Evolutionary conservation across 2,888 invertebrate species (phyloP), one percentile per base, ranked within the genome.

Genomic region (Stenotaenia linearis): DNA sequence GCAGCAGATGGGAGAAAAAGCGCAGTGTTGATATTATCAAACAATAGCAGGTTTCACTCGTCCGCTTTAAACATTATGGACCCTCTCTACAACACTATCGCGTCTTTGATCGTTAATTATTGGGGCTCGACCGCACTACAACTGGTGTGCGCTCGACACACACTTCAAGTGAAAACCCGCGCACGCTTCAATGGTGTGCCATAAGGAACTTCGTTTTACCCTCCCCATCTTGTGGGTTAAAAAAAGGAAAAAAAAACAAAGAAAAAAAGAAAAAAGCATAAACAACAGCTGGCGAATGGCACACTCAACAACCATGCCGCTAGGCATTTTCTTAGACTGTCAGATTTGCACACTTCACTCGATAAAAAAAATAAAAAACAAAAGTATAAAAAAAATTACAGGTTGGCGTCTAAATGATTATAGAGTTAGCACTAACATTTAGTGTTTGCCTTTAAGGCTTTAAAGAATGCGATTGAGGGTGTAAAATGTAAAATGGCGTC

Each of bases 61-160:
- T 69, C 69, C n/a, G 69, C 69, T 69, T 69, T 69, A 69, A 69
- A 69, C 69, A 69, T 69, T 69, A 69, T 69, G 28, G 69, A 28
- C 69, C 28, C n/a, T 28, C 69, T 69, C 69, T 28, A 69, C 69
- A 15, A 69, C 69, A 69, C 69, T 69, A 69, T 69, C 69, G 69
- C 69, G 69, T 69, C 28, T 69, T 69, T 69, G 69, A 69, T 69
- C 69, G 69, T 69, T 69, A 69, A 69, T 69, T 69, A 69, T 69
- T 69, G 69, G 69, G 69, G 69, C 69, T 69, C 69, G 69, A 69
- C 69, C 69, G 69, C 69, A 69, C 69, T 69, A 69, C 69, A 69
- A 69, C 69, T 69, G 56, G 56, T 69, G 69, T 69, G 69, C 69
- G 69, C 69, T 25, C 69, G 69, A 69, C 69, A 69, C 69, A 23